Evolutionary conservation across 2,797 vertebrate species (phyloP).

Genomic region (Anguilla marmorata): DNA sequence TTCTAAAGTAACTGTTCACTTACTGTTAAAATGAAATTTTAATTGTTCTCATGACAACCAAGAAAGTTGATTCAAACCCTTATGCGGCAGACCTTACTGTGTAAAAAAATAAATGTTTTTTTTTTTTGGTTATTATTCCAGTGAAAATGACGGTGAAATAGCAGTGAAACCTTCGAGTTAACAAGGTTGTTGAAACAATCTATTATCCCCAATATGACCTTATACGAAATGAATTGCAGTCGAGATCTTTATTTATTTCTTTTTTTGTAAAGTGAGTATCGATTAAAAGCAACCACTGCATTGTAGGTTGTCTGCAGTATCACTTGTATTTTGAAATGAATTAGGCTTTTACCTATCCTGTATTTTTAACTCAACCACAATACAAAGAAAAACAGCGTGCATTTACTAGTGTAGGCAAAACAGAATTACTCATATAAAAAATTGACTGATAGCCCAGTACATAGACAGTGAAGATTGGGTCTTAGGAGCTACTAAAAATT

Average conservation of each 20-base stretch:
- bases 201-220: not conserved
- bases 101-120: too few relatives aligned
- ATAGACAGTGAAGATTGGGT: not conserved
- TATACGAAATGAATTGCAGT: not conserved
- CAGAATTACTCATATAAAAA: not conserved
- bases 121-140: too few relatives aligned
- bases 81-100: too few relatives aligned
- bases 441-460: not conserved
- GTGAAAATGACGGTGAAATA: too few relatives aligned
- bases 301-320: too few relatives aligned
- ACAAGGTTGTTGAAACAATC: not conserved
- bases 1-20: too few relatives aligned
- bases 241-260: not conserved
- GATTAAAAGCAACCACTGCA: too few relatives aligned
- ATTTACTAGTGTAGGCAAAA: not conserved
- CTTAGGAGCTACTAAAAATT: not conserved
- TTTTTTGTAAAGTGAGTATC: not conserved
- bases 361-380: not conserved
- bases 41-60: not conserved
- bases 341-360: too few relatives aligned
- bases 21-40: not conserved
- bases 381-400: not conserved
- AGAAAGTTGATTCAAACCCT: not conserved
- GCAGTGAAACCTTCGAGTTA: too few relatives aligned
- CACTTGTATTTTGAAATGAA: too few relatives aligned